A percentile compares a stretch with the other conserved stretches of the same genome.
Evolutionary conservation across 2,797 vertebrate species (phyloP).

Genomic region (Acanthis flammea): DNA sequence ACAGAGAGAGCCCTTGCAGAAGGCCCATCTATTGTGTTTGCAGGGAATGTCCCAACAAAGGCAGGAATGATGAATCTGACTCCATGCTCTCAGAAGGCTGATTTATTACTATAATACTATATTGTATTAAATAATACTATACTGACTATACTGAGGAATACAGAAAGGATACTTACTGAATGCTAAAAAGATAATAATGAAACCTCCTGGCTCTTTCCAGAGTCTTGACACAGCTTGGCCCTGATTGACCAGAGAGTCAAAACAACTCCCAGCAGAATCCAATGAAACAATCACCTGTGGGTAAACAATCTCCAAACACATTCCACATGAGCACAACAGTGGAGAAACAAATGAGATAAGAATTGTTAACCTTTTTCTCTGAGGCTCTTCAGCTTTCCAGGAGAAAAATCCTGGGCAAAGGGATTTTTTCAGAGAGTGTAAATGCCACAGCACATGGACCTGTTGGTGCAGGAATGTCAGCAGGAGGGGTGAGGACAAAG

Average conservation of each 20-base stretch:
- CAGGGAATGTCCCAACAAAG: neutral
- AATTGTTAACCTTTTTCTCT: neutral
- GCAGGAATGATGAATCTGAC: neutral
- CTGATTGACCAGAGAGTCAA: too few species aligned
- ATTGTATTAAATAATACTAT: too few species aligned
- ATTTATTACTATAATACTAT: neutral
- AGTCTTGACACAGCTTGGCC: too few species aligned
- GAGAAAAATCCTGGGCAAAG: neutral
- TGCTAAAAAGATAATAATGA: neutral
- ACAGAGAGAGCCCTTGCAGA: neutral
- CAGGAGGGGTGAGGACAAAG: neutral
- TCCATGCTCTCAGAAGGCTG: neutral
- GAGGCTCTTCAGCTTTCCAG: neutral
- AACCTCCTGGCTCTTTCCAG: too few species aligned
- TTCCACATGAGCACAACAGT: neutral
- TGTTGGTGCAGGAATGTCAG: neutral
- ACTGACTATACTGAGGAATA: too few species aligned
- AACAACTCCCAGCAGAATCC: too few species aligned
- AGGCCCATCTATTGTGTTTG: accelerated
- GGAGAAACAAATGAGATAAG: neutral
- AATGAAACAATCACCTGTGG: too few species aligned
- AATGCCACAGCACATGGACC: neutral
- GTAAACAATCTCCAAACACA: too few species aligned
- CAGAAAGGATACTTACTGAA: too few species aligned
- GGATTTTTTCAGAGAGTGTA: neutral